These are phyloP conservation scores for Pachypanchax playfairii DNA, from an alignment of 2,113 vertebrate genomes.

Conservation along the genomic window DNA sequence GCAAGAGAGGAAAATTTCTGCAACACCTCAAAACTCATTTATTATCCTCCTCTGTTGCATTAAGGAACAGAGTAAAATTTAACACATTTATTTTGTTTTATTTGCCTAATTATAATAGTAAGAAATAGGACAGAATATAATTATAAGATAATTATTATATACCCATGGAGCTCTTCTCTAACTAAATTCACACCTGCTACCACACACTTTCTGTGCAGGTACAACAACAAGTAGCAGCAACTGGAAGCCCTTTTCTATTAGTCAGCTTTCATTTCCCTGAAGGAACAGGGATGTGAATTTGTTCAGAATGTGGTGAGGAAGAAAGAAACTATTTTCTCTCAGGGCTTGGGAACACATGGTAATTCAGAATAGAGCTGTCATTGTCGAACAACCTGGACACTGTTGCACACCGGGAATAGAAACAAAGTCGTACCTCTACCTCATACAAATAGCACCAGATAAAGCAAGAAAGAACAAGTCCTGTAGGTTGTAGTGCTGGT, in stretches of 20 bases:
- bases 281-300: constrained; percentile 24
- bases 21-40: not conserved
- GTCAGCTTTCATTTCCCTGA: constrained; percentile 20
- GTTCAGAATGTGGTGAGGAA: not conserved
- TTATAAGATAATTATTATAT: not conserved
- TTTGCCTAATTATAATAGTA: not conserved
- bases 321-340: constrained; percentile 19
- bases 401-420: constrained; percentile 37
- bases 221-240: constrained; percentile 23
- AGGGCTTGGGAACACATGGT: constrained; percentile 16
- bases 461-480: constrained; percentile 43
- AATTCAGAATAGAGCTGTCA: constrained; percentile 60
- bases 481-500: not conserved
- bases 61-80: too few species aligned
- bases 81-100: not conserved
- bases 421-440: constrained; percentile 20
- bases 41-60: not conserved
- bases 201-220: constrained; percentile 14
- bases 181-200: constrained; percentile 36
- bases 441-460: constrained; percentile 48
- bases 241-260: constrained; percentile 21
- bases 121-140: not conserved
- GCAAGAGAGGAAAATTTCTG: too few species aligned
- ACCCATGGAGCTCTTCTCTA: constrained; percentile 22
- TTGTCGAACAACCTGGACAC: constrained; percentile 47